A percentile compares a stretch with the other conserved stretches of the same genome.
Evolutionary conservation across 2,113 vertebrate genomes (phyloP).

Genomic region (Paraplagusia blochii): DNA sequence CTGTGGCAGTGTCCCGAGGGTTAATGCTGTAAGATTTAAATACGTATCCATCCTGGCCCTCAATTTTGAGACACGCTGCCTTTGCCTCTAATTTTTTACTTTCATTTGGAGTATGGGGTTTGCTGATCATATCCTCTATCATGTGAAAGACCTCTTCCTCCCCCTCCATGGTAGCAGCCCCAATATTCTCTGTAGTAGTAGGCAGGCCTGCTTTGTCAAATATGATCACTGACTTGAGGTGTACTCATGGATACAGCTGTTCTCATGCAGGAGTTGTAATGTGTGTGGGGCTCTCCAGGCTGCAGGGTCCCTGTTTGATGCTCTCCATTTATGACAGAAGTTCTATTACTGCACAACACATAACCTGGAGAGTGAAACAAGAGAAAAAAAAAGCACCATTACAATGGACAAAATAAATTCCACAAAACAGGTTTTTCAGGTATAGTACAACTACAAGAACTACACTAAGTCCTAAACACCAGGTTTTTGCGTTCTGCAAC

Average conservation of each 20-base stretch:
- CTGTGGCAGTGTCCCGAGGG: constrained; percentile 50
- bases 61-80: constrained; percentile 74
- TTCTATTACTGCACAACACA: constrained; percentile 36
- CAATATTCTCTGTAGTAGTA: constrained; percentile 49
- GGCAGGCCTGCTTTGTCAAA: constrained; percentile 62
- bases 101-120: constrained; percentile 58
- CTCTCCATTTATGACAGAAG: constrained; percentile 66
- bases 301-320: constrained; percentile 47
- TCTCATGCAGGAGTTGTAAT: constrained; percentile 55
- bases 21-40: constrained; percentile 77
- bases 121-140: constrained; percentile 56
- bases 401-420: constrained; percentile 1
- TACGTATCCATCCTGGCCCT: constrained; percentile 79
- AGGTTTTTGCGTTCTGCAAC: not conserved
- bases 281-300: constrained; percentile 39
- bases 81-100: constrained; percentile 72
- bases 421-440: constrained; percentile 15
- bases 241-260: constrained; percentile 67
- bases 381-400: not conserved
- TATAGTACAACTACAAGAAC: not conserved
- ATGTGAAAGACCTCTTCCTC: constrained; percentile 68
- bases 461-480: not conserved
- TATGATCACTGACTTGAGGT: constrained; percentile 47
- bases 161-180: constrained; percentile 74
- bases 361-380: constrained; percentile 44